Evolutionary conservation across 2,113 vertebrate species (phyloP).

Genomic region (Elephas maximus): DNA sequence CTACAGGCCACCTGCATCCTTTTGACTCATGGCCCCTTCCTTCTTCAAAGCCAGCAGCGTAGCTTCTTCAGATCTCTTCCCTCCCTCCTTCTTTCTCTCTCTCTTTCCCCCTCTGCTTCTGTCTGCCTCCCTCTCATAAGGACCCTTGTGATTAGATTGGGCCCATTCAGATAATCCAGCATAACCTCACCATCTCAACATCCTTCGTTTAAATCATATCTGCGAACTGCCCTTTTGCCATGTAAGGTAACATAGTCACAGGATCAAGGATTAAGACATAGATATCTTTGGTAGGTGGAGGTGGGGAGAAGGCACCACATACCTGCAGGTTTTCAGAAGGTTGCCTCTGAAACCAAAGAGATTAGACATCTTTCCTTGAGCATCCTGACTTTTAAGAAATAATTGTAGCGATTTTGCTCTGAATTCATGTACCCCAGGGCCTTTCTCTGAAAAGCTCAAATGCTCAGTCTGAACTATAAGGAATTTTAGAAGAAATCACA

Average conservation of each 20-base stretch:
- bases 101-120: too few species aligned
- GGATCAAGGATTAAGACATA: background rate
- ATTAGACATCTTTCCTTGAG: background rate
- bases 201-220: too few species aligned
- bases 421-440: background rate
- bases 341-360: background rate
- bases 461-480: background rate
- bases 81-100: too few species aligned
- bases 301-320: background rate
- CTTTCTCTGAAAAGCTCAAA: conserved; percentile 25
- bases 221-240: background rate
- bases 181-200: too few species aligned
- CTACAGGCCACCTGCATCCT: too few species aligned
- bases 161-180: too few species aligned
- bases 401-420: background rate
- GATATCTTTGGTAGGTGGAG: background rate
- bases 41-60: too few species aligned
- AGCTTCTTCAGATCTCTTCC: too few species aligned
- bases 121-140: background rate
- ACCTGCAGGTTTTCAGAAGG: background rate
- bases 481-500: conserved; percentile 3
- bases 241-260: too few species aligned
- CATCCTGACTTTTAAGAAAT: background rate
- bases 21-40: too few species aligned
- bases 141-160: background rate